Conservation (phyloP, 2,888 invertebrate genomes). For the Meliscaeva auricollis region DNA sequence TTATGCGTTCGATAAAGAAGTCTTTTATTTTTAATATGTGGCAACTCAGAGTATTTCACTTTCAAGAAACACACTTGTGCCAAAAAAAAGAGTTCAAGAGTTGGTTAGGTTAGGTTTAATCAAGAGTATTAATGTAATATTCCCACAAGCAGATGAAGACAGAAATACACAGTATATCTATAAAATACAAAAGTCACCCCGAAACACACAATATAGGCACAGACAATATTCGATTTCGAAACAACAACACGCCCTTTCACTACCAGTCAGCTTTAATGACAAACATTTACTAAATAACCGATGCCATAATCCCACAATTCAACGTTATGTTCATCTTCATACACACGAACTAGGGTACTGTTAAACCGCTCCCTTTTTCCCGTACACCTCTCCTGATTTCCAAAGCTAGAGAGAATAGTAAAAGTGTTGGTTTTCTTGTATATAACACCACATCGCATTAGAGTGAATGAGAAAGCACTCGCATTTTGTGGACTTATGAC, state of each 20-base stretch:
- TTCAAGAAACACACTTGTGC: not conserved
- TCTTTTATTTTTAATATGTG: not conserved
- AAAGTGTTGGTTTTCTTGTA: not conserved
- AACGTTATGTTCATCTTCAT: not conserved
- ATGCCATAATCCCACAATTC: constrained; percentile 35
- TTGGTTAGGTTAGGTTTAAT: too few relatives aligned
- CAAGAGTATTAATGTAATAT: not conserved
- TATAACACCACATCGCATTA: constrained; percentile 8
- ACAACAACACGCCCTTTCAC: not conserved
- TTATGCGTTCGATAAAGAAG: not conserved
- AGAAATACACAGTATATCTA: not conserved
- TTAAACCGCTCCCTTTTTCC: not conserved
- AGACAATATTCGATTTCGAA: not conserved
- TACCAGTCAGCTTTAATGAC: constrained; percentile 9
- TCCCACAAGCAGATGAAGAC: not conserved
- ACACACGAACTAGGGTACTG: not conserved
- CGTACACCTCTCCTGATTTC: not conserved
- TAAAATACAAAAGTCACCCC: not conserved
- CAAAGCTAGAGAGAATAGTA: not conserved
- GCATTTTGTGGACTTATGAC: constrained; percentile 29
- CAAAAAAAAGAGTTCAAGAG: not conserved
- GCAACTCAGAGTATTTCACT: not conserved
- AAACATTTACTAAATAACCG: constrained; percentile 1
- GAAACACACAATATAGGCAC: not conserved
- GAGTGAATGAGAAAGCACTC: not conserved